Base-by-base conservation (phyloP, 2,797 vertebrate genomes). In the Phoebastria nigripes region DNA sequence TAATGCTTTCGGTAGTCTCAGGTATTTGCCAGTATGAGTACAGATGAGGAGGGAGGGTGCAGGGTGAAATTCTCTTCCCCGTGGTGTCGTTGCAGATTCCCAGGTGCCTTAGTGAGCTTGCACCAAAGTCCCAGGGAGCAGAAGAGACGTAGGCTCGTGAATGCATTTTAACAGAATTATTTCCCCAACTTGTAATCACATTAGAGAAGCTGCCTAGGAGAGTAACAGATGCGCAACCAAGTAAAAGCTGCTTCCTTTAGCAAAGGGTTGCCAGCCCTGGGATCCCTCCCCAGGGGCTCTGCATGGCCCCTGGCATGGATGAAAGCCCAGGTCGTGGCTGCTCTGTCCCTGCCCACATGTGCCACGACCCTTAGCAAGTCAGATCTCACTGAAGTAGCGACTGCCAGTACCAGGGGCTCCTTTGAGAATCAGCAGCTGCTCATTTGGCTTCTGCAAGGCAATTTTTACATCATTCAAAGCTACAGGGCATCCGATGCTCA, bases 401-500 rank as follows among this genome's bases (percentile, higher is more conserved):
- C 35, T n/a, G 16, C 11, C 44, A 20, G 33, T 22, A 47, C 21
- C 42, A n/a, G 65, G 29, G 54, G 29, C 17, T 42, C 47, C 65
- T 70, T 54, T 25, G 15, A 70, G 33, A 78, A 76, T 12, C 47
- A 49, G 28, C 28, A 81, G 35, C 11, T 29, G 28, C 31, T 63
- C 37, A 11, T 35, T 15, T 65, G 47, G 18, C 37, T 92, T 59
- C 69, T 46, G 26, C 21, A 29, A 70, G 72, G 37, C 33, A 51
- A 28, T 22, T 90, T 52, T 58, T 28, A 39, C 31, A 15, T n/a
- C 41, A 21, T 18, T 7, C n/a, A 66, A 66, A 85, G 15, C 35
- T 54, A 24, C 22, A 28, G 16, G 24, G 33, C 31, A 28, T 21
- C 26, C 0, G 0, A 1, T 1, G 1, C 47, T 82, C 10, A 1